Conservation (phyloP, 2,797 vertebrate genomes). For the Oryzias sinensis region DNA sequence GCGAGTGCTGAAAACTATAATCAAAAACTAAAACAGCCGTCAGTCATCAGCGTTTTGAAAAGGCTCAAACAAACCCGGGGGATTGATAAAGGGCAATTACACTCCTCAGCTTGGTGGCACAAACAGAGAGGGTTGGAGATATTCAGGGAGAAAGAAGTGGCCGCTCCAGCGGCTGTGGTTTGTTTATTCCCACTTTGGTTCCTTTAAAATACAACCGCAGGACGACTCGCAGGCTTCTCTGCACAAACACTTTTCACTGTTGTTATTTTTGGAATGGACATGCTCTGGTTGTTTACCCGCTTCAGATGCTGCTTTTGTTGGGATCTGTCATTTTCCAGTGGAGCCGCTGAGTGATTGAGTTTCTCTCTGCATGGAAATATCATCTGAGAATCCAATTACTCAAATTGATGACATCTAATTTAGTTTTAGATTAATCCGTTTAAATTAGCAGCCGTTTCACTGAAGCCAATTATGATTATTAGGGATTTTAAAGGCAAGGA, state of each 20-base stretch:
- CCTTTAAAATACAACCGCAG: constrained; percentile 31
- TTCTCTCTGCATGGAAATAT: constrained; percentile 47
- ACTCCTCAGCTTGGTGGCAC: constrained; percentile 8
- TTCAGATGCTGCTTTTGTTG: constrained; percentile 38
- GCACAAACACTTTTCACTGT: constrained; percentile 1
- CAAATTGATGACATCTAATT: constrained; percentile 23
- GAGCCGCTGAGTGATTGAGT: constrained; percentile 37
- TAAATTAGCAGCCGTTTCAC: constrained; percentile 28
- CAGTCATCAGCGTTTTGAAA: constrained; percentile 1
- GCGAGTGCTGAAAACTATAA: not conserved
- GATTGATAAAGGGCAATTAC: constrained; percentile 12
- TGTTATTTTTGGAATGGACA: constrained; percentile 21
- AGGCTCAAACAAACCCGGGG: constrained; percentile 3
- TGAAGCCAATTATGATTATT: constrained; percentile 27
- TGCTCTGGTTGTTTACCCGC: constrained; percentile 23
- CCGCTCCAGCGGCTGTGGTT: constrained; percentile 5
- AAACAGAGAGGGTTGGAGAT: constrained; percentile 6
- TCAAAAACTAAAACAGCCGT: constrained; percentile 1
- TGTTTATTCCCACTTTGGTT: constrained; percentile 37
- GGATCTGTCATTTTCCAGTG: constrained; percentile 28
- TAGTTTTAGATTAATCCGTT: constrained; percentile 19
- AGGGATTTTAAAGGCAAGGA: constrained; percentile 20
- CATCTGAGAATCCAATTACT: constrained; percentile 48
- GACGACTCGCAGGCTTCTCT: constrained; percentile 16
- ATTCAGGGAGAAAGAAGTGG: constrained; percentile 10